Percentiles rank a stretch among this genome's conserved stretches.
phyloP scores from a whole-genome alignment of 2,888 invertebrate genomes.

The Drosophila neutralis region DNA sequence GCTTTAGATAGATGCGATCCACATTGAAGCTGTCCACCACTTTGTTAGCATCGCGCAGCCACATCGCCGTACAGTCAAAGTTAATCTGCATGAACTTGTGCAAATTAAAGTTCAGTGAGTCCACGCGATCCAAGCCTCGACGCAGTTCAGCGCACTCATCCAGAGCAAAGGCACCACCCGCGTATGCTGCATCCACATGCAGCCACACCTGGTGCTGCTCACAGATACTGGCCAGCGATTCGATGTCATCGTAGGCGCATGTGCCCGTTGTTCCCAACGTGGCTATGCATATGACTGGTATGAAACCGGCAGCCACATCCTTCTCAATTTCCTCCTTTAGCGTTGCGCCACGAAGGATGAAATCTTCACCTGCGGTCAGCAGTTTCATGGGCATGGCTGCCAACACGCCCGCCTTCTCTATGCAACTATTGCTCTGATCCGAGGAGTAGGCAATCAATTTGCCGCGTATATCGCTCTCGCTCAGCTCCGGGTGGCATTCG shows the following conservation, averaged over 20 bases:
- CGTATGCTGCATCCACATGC: conserved; percentile 98
- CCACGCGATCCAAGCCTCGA: conserved; percentile 91
- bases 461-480: conserved; percentile 88
- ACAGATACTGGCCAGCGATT: conserved; percentile 93
- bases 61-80: conserved; percentile 97
- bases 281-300: conserved; percentile 94
- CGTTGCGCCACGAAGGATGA: conserved; percentile 88
- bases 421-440: conserved; percentile 94
- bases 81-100: conserved; percentile 98
- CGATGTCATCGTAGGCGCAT: conserved; percentile 95
- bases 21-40: conserved; percentile 95
- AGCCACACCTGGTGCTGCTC: conserved; percentile 92
- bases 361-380: conserved; percentile 88
- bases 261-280: conserved; percentile 95
- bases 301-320: conserved; percentile 91
- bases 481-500: conserved; percentile 86
- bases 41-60: conserved; percentile 92
- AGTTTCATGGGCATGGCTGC: conserved; percentile 91
- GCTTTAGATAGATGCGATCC: conserved; percentile 94
- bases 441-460: conserved; percentile 93
- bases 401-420: conserved; percentile 93
- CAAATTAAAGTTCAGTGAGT: conserved; percentile 97
- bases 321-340: conserved; percentile 90
- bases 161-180: conserved; percentile 95
- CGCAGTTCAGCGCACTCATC: conserved; percentile 93